Evolutionary conservation across 2,113 vertebrate species (phyloP).

Genomic region (Trogon melanurus): DNA sequence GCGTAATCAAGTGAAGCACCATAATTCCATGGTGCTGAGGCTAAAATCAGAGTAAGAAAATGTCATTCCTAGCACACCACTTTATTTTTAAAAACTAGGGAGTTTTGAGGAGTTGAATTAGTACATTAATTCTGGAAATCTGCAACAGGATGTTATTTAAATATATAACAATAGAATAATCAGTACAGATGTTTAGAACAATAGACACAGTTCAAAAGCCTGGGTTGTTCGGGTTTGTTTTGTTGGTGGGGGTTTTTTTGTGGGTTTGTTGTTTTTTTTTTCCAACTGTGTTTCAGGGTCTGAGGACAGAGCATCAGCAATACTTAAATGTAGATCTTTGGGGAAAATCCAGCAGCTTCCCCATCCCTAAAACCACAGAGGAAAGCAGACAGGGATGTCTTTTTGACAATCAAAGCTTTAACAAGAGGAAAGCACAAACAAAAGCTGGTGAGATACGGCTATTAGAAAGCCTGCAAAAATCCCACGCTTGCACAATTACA

Average conservation of each 20-base stretch:
- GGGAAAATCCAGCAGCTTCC: not conserved
- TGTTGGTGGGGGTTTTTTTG: not conserved
- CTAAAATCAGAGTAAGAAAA: not conserved
- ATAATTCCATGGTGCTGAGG: not conserved
- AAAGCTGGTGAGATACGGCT: not conserved
- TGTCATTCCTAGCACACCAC: not conserved
- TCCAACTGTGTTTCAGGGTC: not conserved
- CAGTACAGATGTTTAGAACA: not conserved
- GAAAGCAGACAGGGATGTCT: not conserved
- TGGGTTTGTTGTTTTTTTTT: not conserved
- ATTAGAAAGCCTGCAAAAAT: constrained; percentile 12
- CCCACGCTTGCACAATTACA: constrained; percentile 9
- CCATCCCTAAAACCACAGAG: not conserved
- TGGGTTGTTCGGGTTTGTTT: not conserved
- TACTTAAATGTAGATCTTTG: not conserved
- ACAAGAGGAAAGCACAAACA: not conserved
- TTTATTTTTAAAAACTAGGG: not conserved
- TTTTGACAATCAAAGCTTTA: constrained; percentile 30
- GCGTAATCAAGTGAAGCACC: not conserved
- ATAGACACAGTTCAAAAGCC: not conserved
- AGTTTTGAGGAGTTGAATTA: not conserved
- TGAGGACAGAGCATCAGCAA: not conserved
- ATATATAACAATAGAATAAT: not conserved
- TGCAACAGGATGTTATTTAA: not conserved
- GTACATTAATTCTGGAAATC: not conserved